Percentiles rank a stretch among this genome's conserved stretches.
Evolutionary conservation across 2,797 vertebrate species (phyloP).

Genomic region (Molothrus aeneus): DNA sequence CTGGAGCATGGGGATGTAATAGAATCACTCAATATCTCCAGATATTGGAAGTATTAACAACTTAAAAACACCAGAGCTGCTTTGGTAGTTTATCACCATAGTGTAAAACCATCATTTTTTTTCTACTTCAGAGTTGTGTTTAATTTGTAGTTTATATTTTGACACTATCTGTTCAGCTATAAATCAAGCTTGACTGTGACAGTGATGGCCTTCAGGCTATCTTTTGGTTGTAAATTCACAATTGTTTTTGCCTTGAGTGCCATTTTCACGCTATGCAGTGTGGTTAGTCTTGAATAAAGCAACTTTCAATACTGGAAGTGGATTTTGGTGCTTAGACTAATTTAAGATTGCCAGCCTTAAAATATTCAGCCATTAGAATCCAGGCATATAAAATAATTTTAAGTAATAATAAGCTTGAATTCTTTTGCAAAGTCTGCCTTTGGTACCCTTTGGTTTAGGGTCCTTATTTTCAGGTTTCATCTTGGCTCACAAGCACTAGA

Average conservation of each 20-base stretch:
- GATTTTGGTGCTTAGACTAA: background rate
- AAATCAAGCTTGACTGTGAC: background rate
- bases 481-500: background rate
- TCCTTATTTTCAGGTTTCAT: background rate
- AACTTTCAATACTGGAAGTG: background rate
- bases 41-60: background rate
- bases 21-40: background rate
- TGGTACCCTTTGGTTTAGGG: background rate
- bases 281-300: background rate
- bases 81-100: background rate
- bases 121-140: background rate
- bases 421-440: background rate
- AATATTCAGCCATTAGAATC: background rate
- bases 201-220: background rate
- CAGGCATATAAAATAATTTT: background rate
- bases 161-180: background rate
- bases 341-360: background rate
- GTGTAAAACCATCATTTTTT: background rate
- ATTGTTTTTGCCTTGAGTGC: background rate
- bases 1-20: background rate
- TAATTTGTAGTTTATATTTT: slow-evolving; percentile 23
- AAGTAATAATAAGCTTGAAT: background rate
- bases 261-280: background rate
- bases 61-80: background rate
- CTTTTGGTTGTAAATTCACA: background rate